phyloP scores from a whole-genome alignment of 2,797 vertebrate species.

The Spheniscus humboldti region DNA sequence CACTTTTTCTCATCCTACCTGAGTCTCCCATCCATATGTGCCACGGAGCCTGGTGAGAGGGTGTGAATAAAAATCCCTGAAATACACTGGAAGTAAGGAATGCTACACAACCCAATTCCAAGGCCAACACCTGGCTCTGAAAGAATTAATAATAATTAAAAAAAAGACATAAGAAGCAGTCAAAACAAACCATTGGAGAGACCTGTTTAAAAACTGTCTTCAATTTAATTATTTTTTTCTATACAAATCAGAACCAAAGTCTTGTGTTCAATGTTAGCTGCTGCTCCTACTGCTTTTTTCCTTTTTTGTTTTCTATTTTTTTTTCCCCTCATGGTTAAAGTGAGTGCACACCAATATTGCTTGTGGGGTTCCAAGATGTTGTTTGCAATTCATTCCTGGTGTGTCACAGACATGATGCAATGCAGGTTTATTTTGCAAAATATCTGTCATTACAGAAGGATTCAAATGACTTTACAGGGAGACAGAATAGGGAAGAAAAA shows the following conservation, averaged over 20 bases:
- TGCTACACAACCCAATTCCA: slow-evolving; percentile 90
- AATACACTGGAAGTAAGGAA: slow-evolving; percentile 82
- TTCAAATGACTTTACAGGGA: neutral
- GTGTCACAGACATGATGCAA: neutral
- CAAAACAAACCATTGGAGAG: neutral
- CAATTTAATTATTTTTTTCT: neutral
- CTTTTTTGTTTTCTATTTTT: neutral
- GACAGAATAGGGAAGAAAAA: neutral
- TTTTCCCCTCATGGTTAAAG: neutral
- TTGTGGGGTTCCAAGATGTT: neutral
- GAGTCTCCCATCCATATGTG: slow-evolving; percentile 90
- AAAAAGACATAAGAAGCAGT: neutral
- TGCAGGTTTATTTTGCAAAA: neutral
- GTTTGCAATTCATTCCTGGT: neutral
- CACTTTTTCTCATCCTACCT: slow-evolving; percentile 69
- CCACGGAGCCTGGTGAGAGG: slow-evolving; percentile 91
- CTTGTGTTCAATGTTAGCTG: neutral
- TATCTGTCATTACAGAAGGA: neutral
- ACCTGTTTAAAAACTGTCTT: neutral
- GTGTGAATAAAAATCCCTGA: slow-evolving; percentile 91
- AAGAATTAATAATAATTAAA: neutral
- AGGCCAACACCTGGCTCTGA: slow-evolving; percentile 91
- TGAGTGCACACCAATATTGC: neutral
- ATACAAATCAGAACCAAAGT: neutral
- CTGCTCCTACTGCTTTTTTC: neutral